These are phyloP conservation scores for Athene cunicularia DNA, from an alignment of 2,113 vertebrate genomes.

Conservation along the genomic window DNA sequence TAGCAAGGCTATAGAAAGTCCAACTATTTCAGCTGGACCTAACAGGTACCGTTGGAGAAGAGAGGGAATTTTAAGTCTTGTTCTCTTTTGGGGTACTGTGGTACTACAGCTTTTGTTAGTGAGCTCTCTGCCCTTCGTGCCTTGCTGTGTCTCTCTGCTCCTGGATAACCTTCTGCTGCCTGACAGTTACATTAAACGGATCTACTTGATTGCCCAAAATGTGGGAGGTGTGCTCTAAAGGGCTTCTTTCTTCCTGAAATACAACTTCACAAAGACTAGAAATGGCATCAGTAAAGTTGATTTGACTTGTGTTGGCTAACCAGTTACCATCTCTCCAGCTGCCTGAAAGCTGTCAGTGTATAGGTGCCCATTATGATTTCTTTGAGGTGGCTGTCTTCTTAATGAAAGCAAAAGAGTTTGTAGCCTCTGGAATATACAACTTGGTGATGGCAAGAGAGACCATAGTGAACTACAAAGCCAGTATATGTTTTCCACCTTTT, in stretches of 20 bases:
- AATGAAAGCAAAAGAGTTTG: not conserved
- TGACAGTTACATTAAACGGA: not conserved
- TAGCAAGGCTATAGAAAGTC: not conserved
- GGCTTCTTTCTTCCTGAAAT: not conserved
- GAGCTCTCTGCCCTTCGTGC: accelerated
- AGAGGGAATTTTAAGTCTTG: not conserved
- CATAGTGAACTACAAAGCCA: not conserved
- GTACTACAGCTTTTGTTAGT: not conserved
- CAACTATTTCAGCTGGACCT: not conserved
- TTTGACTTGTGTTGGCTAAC: not conserved
- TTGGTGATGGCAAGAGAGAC: not conserved
- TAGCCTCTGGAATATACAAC: not conserved
- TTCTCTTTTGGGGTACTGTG: not conserved
- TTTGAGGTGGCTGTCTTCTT: not conserved
- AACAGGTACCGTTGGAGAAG: accelerated
- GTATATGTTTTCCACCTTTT: not conserved
- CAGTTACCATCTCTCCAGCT: not conserved
- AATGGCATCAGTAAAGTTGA: not conserved
- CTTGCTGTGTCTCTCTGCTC: not conserved
- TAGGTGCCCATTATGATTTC: not conserved
- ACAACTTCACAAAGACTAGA: not conserved
- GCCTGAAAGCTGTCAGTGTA: not conserved
- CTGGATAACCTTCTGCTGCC: not conserved
- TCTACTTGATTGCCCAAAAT: not conserved
- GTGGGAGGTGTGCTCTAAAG: not conserved